Evolutionary conservation across 2,113 vertebrate genomes (phyloP), one percentile per base, ranked within the genome.

Genomic region (Syngnathus scovelli): DNA sequence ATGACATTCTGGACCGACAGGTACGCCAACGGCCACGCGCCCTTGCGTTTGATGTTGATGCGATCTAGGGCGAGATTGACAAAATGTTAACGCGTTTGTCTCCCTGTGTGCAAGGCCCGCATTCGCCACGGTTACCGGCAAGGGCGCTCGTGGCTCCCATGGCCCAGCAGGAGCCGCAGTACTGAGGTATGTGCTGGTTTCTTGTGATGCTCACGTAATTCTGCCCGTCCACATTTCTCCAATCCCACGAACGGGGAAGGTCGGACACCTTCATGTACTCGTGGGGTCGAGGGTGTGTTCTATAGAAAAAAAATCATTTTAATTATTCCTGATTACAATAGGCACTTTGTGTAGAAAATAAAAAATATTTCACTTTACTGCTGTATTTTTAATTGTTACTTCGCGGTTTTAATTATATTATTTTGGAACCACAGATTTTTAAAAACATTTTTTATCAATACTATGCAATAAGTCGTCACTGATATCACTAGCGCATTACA

Each of bases 81-180:
- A 18, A 60, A 18, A 36, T 37, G 0, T 71, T 27, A 59, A 7
- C 1, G 16, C 27, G 23, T 23, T 6, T 1, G 27, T 33, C 55
- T 37, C 4, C 2, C 3, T 1, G 6, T 15, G 5, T 15, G 33
- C 10, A 3, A 9, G 8, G 18, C 18, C n/a, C 27, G 2, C 5
- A 8, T 13, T 77, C 52, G 23, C 36, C 62, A 63, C 71, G 63
- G 59, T 86, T 78, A 99, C 96, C 96, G 68, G 96, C 96, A 37
- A 98, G 44, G 0, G 96, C 95, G 0, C 96, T 98, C 76, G 96
- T 98, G 87, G 92, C 94, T 58, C 94, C 95, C 18, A 97, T 95
- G 5, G 96, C 96, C 96, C 96, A 99, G 88, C 96, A 99, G 61
- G 96, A 99, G 0, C 96, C 96, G 19, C 96, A 99, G 90, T 98